A percentile compares a stretch with the other conserved stretches of the same genome.
phyloP scores from a whole-genome alignment of 23 tunicate species.

The Botrylloides violaceus region DNA sequence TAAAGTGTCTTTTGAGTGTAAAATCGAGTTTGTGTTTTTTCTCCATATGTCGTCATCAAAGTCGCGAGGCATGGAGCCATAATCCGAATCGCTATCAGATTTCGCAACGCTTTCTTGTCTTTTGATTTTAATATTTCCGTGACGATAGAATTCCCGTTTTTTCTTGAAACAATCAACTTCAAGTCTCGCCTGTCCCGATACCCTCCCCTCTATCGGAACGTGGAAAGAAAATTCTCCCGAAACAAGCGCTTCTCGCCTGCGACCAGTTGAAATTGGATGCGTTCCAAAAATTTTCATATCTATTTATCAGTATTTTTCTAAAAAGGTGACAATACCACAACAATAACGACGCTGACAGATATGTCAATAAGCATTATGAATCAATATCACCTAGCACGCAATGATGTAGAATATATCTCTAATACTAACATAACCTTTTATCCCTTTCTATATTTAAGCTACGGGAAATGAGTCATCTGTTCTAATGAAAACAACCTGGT shows the following conservation, averaged over 20 bases:
- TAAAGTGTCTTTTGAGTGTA: not conserved
- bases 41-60: not conserved
- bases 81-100: slow-evolving; percentile 14
- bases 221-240: slow-evolving; percentile 7
- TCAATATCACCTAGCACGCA: not conserved
- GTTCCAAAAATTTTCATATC: slow-evolving; percentile 16
- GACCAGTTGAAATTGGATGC: not conserved
- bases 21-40: not conserved
- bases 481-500: not conserved
- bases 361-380: too few relatives aligned
- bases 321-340: too few relatives aligned
- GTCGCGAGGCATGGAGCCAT: slow-evolving; percentile 11
- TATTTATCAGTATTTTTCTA: too few relatives aligned
- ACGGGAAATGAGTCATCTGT: not conserved
- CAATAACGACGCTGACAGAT: too few relatives aligned
- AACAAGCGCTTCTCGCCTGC: not conserved
- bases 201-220: not conserved
- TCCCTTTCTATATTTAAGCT: not conserved
- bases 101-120: not conserved
- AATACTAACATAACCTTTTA: too few relatives aligned
- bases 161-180: slow-evolving; percentile 23
- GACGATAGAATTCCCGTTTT: not conserved
- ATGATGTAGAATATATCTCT: not conserved
- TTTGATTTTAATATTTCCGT: not conserved
- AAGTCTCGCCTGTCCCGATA: not conserved